These are phyloP conservation scores for Crocallis elinguaria DNA, from an alignment of 2,888 invertebrate genomes.

Conservation along the genomic window DNA sequence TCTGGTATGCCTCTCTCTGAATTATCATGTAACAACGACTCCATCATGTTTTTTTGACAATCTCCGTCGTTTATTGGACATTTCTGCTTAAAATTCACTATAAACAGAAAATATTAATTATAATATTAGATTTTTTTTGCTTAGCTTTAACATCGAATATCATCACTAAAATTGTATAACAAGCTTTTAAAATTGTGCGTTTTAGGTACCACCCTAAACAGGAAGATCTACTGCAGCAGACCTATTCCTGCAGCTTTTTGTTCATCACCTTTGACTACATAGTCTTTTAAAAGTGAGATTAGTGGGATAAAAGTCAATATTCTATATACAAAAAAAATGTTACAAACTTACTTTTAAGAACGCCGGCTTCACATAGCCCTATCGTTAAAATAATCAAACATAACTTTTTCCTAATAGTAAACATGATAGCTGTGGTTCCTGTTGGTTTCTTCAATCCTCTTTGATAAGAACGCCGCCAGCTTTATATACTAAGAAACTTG, in stretches of 20 bases:
- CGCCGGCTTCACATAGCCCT: slow-evolving; percentile 2
- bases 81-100: slow-evolving; percentile 31
- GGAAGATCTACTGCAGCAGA: no score
- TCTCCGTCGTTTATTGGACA: slow-evolving; percentile 34
- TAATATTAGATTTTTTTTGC: no score
- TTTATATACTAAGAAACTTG: slow-evolving; percentile 6
- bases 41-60: slow-evolving; percentile 24
- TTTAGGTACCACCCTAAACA: no score
- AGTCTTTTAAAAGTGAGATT: no score
- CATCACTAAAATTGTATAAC: no score
- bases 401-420: not conserved
- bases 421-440: not conserved
- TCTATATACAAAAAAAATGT: not conserved
- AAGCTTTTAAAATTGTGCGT: no score
- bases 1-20: slow-evolving; percentile 31
- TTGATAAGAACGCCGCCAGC: not conserved
- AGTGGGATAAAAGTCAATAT: no score
- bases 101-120: slow-evolving; percentile 10
- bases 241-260: no score
- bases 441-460: not conserved
- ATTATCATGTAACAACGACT: not conserved
- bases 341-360: slow-evolving; percentile 9
- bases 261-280: no score
- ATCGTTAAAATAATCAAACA: not conserved
- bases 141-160: no score